Conservation (phyloP, 2,888 invertebrate genomes). For the Tenthredo mesomela region DNA sequence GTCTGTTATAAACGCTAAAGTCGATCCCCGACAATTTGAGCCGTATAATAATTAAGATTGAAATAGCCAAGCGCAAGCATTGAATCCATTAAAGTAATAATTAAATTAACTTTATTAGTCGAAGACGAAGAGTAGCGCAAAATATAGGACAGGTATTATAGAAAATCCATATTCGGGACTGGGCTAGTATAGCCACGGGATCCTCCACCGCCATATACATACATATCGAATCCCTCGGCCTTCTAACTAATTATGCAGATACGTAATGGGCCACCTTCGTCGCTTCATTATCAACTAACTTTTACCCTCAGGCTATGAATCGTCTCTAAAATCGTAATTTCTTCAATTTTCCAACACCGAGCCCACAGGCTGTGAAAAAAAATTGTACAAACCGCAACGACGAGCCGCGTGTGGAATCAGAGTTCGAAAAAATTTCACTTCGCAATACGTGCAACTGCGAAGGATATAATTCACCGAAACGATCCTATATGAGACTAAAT, state of each 20-base stretch:
- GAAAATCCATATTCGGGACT: conserved; percentile 45
- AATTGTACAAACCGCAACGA: not conserved
- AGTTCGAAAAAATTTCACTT: not conserved
- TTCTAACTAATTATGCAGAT: conserved; percentile 30
- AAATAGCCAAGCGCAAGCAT: conserved; percentile 31
- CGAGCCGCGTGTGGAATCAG: not conserved
- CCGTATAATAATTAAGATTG: conserved; percentile 43
- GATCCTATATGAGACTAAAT: not conserved
- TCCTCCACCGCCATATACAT: not conserved
- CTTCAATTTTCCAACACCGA: not conserved
- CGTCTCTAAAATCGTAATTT: conserved; percentile 9
- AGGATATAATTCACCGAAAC: not conserved
- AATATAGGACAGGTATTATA: conserved; percentile 36
- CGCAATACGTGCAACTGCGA: not conserved
- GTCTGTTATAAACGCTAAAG: not conserved
- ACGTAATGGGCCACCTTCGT: conserved; percentile 8
- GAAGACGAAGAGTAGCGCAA: conserved; percentile 25
- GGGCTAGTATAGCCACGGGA: not conserved
- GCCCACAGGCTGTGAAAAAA: not conserved
- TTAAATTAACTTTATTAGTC: conserved; percentile 44
- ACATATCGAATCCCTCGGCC: not conserved
- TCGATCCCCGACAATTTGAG: conserved; percentile 19
- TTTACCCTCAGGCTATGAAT: not conserved
- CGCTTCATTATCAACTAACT: conserved; percentile 17
- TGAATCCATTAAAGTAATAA: conserved; percentile 34